These are phyloP conservation scores for Reticulitermes speratus DNA, from an alignment of 1,140 invertebrate species.

Conservation along the genomic window DNA sequence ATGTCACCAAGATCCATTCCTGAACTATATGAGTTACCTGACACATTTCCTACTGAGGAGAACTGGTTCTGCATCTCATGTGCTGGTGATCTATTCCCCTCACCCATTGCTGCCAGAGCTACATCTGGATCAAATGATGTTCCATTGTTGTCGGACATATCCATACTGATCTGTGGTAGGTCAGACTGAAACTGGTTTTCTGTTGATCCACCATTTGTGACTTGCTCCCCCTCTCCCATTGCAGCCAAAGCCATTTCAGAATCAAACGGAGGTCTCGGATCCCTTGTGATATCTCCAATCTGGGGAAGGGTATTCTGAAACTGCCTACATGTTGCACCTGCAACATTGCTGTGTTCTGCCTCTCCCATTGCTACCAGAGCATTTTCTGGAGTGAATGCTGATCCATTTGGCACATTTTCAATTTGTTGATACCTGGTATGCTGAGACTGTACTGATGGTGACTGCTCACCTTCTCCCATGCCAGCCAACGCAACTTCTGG, in stretches of 20 bases:
- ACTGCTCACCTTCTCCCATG: constrained; percentile 26
- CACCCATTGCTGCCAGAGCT: constrained; percentile 28
- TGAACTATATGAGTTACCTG: background rate
- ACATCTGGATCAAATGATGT: constrained; percentile 26
- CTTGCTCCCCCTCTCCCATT: constrained; percentile 27
- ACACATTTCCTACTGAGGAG: background rate
- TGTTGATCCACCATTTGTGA: background rate
- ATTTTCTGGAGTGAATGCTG: constrained; percentile 27
- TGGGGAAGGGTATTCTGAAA: background rate
- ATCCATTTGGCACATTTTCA: background rate
- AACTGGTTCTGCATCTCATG: background rate
- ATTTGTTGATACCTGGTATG: background rate
- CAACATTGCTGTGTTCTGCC: background rate
- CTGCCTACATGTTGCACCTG: background rate
- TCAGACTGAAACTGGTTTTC: background rate
- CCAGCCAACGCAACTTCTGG: constrained; percentile 23
- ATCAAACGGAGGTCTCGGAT: background rate
- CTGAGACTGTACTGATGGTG: background rate
- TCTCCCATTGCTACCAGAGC: constrained; percentile 31
- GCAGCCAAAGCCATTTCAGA: constrained; percentile 29
- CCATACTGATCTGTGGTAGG: background rate
- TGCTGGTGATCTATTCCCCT: constrained; percentile 7
- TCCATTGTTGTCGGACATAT: background rate
- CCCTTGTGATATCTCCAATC: background rate
- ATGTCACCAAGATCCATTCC: background rate